Conservation (phyloP, 2,797 vertebrate genomes). For the Argya squamiceps region DNA sequence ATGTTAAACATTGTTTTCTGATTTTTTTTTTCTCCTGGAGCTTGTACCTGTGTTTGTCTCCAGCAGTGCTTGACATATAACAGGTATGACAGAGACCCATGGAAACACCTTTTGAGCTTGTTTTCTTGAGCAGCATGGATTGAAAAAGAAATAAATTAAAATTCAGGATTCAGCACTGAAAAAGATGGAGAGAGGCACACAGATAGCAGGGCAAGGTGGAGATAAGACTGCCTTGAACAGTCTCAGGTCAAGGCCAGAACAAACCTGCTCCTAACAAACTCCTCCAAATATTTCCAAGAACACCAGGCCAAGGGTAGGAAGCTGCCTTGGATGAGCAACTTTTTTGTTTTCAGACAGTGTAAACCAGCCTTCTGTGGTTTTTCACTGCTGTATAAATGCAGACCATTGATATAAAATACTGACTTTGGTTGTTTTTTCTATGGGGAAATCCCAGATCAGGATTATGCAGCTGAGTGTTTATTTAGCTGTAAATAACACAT, state of each 20-base stretch:
- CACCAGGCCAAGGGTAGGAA: not conserved
- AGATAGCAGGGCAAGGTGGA: not conserved
- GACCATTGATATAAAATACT: not conserved
- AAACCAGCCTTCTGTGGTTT: not conserved
- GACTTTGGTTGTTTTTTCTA: slow-evolving; percentile 1
- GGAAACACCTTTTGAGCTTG: not conserved
- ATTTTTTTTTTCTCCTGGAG: not conserved
- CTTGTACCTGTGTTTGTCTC: not conserved
- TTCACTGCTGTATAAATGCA: not conserved
- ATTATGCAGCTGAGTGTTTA: slow-evolving; percentile 47
- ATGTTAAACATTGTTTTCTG: not conserved
- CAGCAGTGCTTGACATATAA: rapidly evolving
- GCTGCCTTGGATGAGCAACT: not conserved
- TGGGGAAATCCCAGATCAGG: slow-evolving; percentile 25
- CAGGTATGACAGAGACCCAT: rapidly evolving
- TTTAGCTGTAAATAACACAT: slow-evolving; percentile 74
- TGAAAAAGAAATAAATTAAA: not conserved
- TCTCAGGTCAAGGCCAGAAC: not conserved
- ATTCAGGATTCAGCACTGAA: not conserved
- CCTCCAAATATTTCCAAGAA: not conserved
- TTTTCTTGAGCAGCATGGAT: rapidly evolving
- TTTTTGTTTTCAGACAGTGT: not conserved
- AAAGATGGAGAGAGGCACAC: not conserved
- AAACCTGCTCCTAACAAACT: not conserved
- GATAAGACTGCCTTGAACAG: rapidly evolving